Evolutionary conservation across 2,797 vertebrate genomes (phyloP), one percentile per base, ranked within the genome.

Genomic region (Sebastes taczanowskii): DNA sequence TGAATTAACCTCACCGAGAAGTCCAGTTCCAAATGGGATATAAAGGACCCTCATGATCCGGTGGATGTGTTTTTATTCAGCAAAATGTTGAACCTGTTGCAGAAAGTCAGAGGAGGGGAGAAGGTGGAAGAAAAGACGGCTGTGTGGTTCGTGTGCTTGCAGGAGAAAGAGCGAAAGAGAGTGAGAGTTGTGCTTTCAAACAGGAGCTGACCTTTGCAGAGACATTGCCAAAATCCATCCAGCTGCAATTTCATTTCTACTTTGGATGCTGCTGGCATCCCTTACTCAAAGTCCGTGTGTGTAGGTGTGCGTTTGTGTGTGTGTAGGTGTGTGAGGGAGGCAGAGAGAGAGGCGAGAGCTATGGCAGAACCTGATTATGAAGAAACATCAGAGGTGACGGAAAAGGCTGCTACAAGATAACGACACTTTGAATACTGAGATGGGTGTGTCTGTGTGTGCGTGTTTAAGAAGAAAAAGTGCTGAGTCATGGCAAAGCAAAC

Each of bases 321-420:
- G 58, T 11, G 72, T 5, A n/a, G 7, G 64, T 5, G 34, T 9
- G 22, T 23, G 7, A 14, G 2, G 29, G 14, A 46, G n/a, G 23
- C 9, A 32, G 34, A 22, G 35, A 74, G 35, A 27, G 62, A 69
- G 10, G 10, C 1, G 4, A 49, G 22, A 61, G 20, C 11, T 69
- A 25, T 69, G 74, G 69, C 68, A 78, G 35, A 84, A 84, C 71
- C 61, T 75, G 68, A 84, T 80, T 82, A 81, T 65, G 23, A 72
- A 81, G 77, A 84, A 83, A 84, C 73, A 80, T 30, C 68, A 58
- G 49, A 79, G 67, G 42, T 87, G 80, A 89, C 83, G 71, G 89
- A 89, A 83, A 84, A 71, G 83, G 67, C 80, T 71, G 78, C 53
- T 68, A 56, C 30, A 66, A 74, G 60, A 90, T 82, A 87, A 90